These are phyloP conservation scores for Eledona agricola DNA, from an alignment of 2,888 invertebrate genomes.

Conservation along the genomic window DNA sequence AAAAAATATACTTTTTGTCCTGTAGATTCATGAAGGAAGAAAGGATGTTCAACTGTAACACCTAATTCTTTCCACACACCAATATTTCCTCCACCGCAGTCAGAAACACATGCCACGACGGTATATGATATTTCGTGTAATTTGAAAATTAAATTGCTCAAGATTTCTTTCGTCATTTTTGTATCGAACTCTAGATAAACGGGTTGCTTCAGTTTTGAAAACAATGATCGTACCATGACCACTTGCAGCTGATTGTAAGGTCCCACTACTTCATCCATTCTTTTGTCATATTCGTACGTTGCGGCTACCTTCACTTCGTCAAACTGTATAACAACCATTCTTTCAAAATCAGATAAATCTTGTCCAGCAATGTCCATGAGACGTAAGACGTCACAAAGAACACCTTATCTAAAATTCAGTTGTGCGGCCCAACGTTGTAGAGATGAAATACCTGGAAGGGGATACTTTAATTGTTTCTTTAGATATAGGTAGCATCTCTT, in stretches of 20 bases:
- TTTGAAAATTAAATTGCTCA: conserved; percentile 27
- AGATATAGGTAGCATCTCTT: conserved; percentile 37
- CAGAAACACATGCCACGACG: conserved; percentile 43
- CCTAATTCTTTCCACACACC: conserved; percentile 40
- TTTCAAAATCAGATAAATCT: conserved; percentile 30
- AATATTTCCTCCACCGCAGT: conserved; percentile 42
- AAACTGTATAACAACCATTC: conserved; percentile 27
- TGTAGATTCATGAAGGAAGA: conserved; percentile 36
- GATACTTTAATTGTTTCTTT: conserved; percentile 37
- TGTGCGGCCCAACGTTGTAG: conserved; percentile 44
- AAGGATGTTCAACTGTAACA: conserved; percentile 27
- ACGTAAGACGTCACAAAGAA: conserved; percentile 1
- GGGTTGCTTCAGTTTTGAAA: conserved; percentile 45
- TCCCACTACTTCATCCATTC: conserved; percentile 25
- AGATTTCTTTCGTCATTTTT: conserved; percentile 39
- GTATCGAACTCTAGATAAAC: conserved; percentile 38
- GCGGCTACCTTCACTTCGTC: conserved; percentile 36
- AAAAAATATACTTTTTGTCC: conserved; percentile 37
- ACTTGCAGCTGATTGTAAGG: conserved; percentile 36
- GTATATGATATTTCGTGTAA: conserved; percentile 36
- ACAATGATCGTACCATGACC: conserved; percentile 39
- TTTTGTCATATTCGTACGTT: conserved; percentile 28
- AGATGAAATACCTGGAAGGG: conserved; percentile 41
- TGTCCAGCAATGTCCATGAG: conserved; percentile 16
- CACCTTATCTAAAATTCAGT: conserved; percentile 5